A percentile compares a stretch with the other conserved stretches of the same genome.
Evolutionary conservation across 2,888 invertebrate species (phyloP).

Genomic region (Luperina testacea): DNA sequence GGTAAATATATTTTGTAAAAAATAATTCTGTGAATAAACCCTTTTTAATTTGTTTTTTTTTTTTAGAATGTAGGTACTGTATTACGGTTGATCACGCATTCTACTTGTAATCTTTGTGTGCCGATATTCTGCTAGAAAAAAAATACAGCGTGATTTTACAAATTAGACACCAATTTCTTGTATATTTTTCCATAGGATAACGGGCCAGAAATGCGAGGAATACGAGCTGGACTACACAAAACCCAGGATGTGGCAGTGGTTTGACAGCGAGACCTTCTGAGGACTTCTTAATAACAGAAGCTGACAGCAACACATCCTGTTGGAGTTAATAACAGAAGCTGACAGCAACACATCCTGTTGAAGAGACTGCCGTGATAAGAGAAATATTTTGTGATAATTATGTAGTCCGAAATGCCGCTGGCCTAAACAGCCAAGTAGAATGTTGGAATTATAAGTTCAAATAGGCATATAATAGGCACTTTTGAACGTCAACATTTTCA

Average conservation of each 20-base stretch:
- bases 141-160: neutral
- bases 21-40: no score
- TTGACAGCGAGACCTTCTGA: constrained; percentile 90
- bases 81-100: neutral
- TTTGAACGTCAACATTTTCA: neutral
- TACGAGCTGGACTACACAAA: constrained; percentile 88
- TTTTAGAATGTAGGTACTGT: neutral
- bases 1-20: no score
- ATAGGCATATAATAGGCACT: neutral
- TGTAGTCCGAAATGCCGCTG: neutral
- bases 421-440: no score
- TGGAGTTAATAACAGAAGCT: neutral
- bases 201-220: constrained; percentile 88
- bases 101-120: no score
- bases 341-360: neutral
- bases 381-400: neutral
- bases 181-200: constrained; percentile 69
- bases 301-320: neutral
- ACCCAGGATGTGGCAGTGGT: constrained; percentile 91
- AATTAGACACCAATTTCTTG: neutral
- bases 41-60: no score
- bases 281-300: neutral
- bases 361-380: neutral
- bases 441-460: neutral
- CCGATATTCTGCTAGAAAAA: neutral